phyloP scores from a whole-genome alignment of 2,113 vertebrate genomes.

The Eleginops maclovinus region DNA sequence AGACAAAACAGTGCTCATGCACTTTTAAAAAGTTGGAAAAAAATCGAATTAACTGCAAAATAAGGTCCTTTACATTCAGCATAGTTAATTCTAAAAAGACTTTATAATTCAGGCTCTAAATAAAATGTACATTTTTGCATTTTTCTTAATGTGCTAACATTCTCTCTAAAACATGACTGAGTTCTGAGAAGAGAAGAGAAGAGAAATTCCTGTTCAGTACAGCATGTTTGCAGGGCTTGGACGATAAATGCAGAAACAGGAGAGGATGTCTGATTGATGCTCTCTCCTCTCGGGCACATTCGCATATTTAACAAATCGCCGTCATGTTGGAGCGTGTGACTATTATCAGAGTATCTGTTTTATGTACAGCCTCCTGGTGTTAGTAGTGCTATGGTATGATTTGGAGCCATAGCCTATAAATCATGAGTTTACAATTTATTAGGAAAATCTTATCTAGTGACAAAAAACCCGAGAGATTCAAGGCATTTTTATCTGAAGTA shows the following conservation, averaged over 20 bases:
- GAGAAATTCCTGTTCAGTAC: background rate
- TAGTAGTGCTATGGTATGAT: background rate
- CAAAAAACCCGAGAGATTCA: background rate
- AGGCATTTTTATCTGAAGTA: background rate
- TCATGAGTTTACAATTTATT: background rate
- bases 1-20: background rate
- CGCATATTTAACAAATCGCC: conserved; percentile 9
- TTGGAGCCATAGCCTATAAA: conserved; percentile 2
- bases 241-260: conserved; percentile 16
- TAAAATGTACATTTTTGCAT: background rate
- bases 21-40: no score
- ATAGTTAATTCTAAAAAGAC: background rate
- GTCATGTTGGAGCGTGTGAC: background rate
- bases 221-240: background rate
- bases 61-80: no score
- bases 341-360: conserved; percentile 8
- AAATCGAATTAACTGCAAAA: background rate
- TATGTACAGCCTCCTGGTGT: background rate
- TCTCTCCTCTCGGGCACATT: conserved; percentile 11
- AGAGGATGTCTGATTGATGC: conserved; percentile 25
- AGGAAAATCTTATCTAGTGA: background rate
- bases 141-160: background rate
- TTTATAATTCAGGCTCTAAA: background rate
- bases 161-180: background rate
- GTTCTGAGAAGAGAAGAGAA: background rate